Evolutionary conservation across 2,113 vertebrate genomes (phyloP), one percentile per base, ranked within the genome.

Genomic region (Typhlomys cinereus): DNA sequence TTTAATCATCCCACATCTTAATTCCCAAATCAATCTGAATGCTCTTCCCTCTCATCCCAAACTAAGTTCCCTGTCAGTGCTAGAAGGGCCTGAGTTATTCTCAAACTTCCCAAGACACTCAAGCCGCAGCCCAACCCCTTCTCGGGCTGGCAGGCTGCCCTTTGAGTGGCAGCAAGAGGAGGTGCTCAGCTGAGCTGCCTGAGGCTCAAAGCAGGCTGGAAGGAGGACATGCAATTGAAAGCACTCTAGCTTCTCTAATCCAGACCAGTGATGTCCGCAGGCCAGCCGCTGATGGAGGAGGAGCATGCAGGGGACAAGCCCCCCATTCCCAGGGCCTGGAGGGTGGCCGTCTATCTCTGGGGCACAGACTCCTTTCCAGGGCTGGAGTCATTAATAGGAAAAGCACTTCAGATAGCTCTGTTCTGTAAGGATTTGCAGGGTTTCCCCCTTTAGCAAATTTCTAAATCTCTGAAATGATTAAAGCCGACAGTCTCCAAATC

Each of bases 341-440:
- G 78, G 78, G 93, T 70, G 85, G 54, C 62, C 90, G 85, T 95
- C 83, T 94, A 81, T 92, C 96, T 75, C 18, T 78, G 92, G 76
- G 48, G 89, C 93, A 96, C 92, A 73, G 93, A 81, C 46, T 85
- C 11, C 69, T 64, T 96, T 89, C 69, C 92, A 97, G 87, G 89
- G 93, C 86, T 20, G 44, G 91, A n/a, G 96, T 92, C 96, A 96
- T 83, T 94, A 96, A 95, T 96, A 97, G 95, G 36, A 89, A 83
- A 85, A 95, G 66, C 96, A 95, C 95, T 94, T 78, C 83, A 91
- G 89, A 92, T 97, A 89, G 94, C 88, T 83, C 50, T 78, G 74
- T 74, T 75, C 91, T 96, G 69, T 96, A 85, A 93, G 95, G 90
- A 90, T 82, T n/a, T 91, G 54, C 4, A 0, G 44, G 92, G 96